A percentile compares a stretch with the other conserved stretches of the same genome.
phyloP scores from a whole-genome alignment of 2,113 vertebrate species.

The Seriola dumerili region DNA sequence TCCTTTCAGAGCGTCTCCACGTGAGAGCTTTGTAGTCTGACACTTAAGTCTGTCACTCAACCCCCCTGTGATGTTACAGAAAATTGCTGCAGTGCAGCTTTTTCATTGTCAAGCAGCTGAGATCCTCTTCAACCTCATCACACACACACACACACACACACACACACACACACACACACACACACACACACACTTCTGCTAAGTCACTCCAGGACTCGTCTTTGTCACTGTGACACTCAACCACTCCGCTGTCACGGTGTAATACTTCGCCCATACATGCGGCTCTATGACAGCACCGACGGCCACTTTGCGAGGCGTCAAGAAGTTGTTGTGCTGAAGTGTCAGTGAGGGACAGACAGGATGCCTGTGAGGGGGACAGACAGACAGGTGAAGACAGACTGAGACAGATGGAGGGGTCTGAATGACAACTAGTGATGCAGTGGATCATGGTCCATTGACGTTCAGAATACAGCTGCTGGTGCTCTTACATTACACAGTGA shows the following conservation, averaged over 20 bases:
- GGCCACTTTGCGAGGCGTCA: slow-evolving; percentile 23
- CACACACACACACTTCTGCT: slow-evolving; percentile 7
- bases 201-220: slow-evolving; percentile 30
- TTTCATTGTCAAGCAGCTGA: slow-evolving; percentile 1
- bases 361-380: neutral
- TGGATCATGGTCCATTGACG: neutral
- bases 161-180: neutral
- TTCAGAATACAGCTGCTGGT: neutral
- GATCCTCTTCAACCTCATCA: slow-evolving; percentile 18
- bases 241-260: slow-evolving; percentile 18
- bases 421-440: slow-evolving; percentile 13
- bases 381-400: neutral
- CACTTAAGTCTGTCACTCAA: slow-evolving; percentile 14
- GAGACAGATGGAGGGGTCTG: slow-evolving; percentile 9
- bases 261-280: neutral
- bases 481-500: neutral
- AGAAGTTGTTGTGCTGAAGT: slow-evolving; percentile 14
- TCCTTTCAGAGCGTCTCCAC: slow-evolving; percentile 15
- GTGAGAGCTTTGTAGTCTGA: slow-evolving; percentile 14
- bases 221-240: slow-evolving; percentile 15
- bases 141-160: slow-evolving; percentile 7
- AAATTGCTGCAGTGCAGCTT: slow-evolving; percentile 24
- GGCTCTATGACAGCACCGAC: slow-evolving; percentile 22
- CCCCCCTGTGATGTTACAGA: slow-evolving; percentile 13
- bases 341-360: slow-evolving; percentile 34